Base-by-base conservation (phyloP, 2,888 invertebrate species). In the Sthenelais limicola region DNA sequence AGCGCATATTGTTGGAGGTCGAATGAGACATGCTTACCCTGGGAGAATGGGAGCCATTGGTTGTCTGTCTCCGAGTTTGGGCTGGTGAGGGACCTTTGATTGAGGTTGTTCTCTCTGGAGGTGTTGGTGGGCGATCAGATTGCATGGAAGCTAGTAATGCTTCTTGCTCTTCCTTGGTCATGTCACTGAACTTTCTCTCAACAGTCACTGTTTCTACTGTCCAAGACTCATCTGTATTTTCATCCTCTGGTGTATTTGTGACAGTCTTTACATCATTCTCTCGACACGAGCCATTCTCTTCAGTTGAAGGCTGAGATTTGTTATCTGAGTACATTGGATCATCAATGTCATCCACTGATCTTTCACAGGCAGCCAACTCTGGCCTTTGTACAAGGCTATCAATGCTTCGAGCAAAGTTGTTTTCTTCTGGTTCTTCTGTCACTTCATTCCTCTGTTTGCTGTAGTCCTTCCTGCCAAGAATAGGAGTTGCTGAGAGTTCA, bases 401-500 rank as follows among this genome's bases (percentile, higher is more conserved):
- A 58, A 78, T 71, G 67, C 78, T 78, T 2, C 74, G 32, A 32
- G 78, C 75, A 54, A 78, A 77, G 47, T 70, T 56, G 9, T 49
- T 51, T 28, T 72, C 72, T 43, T 72, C 72, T 51, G 66, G 49
- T 5, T 66, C 72, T 26, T 72, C 67, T 33, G 30, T 3, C 18
- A 35, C 47, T 26, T 49, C 35, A 9, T 26, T 49, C 28, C 21
- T 47, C 21, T 38, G 38, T n/a, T 33, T 43, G 15, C 12, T 47
- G 43, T 58, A 74, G 47, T 68, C 56, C 47, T 72, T 70, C 1
- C 66, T 67, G 24, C 52, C 56, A 28, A 51, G 30, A 21, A 68
- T 72, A 9, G 74, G 70, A 0, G 74, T 76, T 18, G 75, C 75
- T 12, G 69, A 49, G 30, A 83, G 76, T 58, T 85, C 84, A 5